phyloP scores from a whole-genome alignment of 1,140 invertebrate genomes.

The Nasonia vitripennis region DNA sequence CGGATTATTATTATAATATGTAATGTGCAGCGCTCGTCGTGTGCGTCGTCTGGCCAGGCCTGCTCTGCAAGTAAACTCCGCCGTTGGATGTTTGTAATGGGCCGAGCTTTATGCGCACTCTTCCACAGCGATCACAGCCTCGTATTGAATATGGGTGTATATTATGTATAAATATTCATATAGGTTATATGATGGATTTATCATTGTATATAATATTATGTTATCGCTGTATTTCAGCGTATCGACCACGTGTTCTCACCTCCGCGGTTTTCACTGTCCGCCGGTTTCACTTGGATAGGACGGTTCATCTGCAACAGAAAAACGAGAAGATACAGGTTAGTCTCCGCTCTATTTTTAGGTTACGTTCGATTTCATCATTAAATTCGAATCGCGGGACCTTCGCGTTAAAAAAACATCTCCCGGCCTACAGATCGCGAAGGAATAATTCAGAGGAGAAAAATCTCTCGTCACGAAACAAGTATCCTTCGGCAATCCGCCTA shows the following conservation, averaged over 20 bases:
- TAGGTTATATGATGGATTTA: not conserved
- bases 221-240: not conserved
- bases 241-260: constrained; percentile 79
- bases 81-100: constrained; percentile 11
- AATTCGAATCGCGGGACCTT: no score
- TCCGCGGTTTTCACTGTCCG: constrained; percentile 99
- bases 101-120: not conserved
- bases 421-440: no score
- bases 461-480: not conserved
- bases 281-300: constrained; percentile 99
- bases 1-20: not conserved
- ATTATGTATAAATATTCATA: not conserved
- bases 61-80: constrained; percentile 40
- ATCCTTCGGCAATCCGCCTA: constrained; percentile 21
- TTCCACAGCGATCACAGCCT: not conserved
- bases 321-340: constrained; percentile 50
- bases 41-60: not conserved
- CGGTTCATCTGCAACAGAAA: constrained; percentile 96
- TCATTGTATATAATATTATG: not conserved
- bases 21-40: not conserved
- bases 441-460: not conserved
- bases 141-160: not conserved
- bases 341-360: not conserved
- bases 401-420: no score
- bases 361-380: not conserved